Base-by-base conservation (phyloP, 1,140 invertebrate genomes). In the Parasteatoda tepidariorum region DNA sequence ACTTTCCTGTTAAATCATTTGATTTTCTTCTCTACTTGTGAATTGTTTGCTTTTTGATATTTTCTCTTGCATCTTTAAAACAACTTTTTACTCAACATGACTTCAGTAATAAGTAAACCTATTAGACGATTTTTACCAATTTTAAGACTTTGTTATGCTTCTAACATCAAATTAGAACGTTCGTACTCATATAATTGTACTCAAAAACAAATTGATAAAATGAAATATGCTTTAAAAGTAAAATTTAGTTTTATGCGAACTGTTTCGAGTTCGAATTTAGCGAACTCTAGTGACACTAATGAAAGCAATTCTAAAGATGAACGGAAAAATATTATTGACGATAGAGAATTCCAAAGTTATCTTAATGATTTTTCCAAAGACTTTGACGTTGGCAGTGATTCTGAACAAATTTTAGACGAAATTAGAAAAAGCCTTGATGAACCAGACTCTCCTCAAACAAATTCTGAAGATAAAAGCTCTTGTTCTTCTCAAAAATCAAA, bases 291-390 rank as follows among this genome's bases (percentile, higher is more conserved):
- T 7, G 6, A 64, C 31, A 31, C 6, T 15, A 48, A 48, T 9
- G 38, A 48, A 48, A 4, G 18, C 18, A 11, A 22, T n/a, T n/a
- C n/a, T n/a, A 59, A 59, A 2, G 24, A 62, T 34, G 71, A 38
- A 38, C 71, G 55, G 11, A 75, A 13, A 28, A 38, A 68, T 18
- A 9, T 83, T 18, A 24, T 66, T 26, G 54, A 83, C 13, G 70
- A 83, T 41, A 41, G 66, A 67, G 81, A 83, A 33, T 83, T 83
- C 30, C 26, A 73, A 34, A 83, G 41, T 83, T 74, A 74, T 38
- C 30, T 83, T 30, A 73, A 74, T 33, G 81, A 83, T 38, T 73
- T 83, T 55, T 11, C 61, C 0, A 64, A 54, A 38, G 81, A 83
- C 34, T 83, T 83, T 73, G 55, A 55, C 66, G 34, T 83, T 26